phyloP scores from a whole-genome alignment of 2,113 vertebrate species.

The Panthera uncia region DNA sequence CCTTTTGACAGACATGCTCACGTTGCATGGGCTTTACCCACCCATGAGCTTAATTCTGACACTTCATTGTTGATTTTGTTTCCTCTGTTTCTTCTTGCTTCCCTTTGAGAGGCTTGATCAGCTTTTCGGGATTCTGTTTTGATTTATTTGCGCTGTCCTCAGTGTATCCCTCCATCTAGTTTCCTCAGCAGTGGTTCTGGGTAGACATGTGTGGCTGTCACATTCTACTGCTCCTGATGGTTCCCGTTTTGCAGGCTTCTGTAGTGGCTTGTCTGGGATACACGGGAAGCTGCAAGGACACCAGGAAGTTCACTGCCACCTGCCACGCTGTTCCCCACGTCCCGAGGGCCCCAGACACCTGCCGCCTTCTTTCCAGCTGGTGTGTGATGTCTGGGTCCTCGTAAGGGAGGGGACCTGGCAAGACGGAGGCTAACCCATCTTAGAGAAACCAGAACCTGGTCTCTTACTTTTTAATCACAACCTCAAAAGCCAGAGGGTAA shows the following conservation, averaged over 20 bases:
- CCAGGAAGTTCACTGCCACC: not conserved
- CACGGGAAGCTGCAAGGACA: not conserved
- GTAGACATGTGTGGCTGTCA: not conserved
- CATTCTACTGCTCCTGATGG: not conserved
- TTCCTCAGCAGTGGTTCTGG: not conserved
- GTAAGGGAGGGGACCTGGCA: not conserved
- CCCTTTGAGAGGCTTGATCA: not conserved
- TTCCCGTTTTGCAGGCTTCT: not conserved
- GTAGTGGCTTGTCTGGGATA: rapidly evolving
- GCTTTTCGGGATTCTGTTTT: not conserved
- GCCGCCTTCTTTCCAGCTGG: not conserved
- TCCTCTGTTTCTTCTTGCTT: not conserved
- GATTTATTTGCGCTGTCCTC: not conserved
- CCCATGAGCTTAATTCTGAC: not conserved
- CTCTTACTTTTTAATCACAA: not conserved
- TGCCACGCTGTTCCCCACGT: too few species aligned
- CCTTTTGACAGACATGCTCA: not conserved
- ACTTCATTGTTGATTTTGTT: not conserved
- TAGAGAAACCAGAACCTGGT: not conserved
- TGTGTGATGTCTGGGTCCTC: not conserved
- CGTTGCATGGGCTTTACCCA: not conserved
- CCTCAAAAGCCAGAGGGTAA: not conserved
- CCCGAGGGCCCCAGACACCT: rapidly evolving
- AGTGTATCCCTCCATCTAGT: not conserved
- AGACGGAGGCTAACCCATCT: not conserved